Percentiles rank a stretch among this genome's conserved stretches.
These are phyloP conservation scores for Pleuronectes platessa DNA, from an alignment of 2,113 vertebrate species.

Conservation along the genomic window DNA sequence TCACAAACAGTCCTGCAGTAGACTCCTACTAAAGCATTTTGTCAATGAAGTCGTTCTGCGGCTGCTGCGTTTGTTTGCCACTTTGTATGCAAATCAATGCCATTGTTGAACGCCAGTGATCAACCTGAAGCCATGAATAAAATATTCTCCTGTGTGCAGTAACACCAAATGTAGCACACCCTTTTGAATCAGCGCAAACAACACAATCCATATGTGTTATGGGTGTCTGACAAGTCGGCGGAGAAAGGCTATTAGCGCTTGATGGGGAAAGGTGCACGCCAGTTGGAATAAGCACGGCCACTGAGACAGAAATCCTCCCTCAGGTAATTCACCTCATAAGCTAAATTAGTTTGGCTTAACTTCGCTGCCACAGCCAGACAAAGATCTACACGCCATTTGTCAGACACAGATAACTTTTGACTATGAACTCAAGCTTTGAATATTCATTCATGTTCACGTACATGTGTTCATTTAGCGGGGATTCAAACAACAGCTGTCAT, in stretches of 20 bases:
- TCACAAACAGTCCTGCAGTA: conserved; percentile 42
- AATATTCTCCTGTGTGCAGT: conserved; percentile 44
- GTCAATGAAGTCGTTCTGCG: conserved; percentile 61
- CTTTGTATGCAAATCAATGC: conserved; percentile 80
- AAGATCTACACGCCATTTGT: conserved; percentile 7
- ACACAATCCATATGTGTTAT: conserved; percentile 27
- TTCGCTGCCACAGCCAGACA: not conserved
- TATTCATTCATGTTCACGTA: not conserved
- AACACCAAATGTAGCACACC: conserved; percentile 32
- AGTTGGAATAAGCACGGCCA: conserved; percentile 18
- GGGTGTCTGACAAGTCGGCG: conserved; percentile 49
- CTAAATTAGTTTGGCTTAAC: conserved; percentile 25
- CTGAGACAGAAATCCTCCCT: conserved; percentile 3
- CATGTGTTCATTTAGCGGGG: not conserved
- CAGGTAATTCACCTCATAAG: conserved; percentile 19
- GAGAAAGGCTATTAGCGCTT: conserved; percentile 37
- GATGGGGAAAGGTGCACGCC: conserved; percentile 38
- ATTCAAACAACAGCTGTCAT: conserved; percentile 11
- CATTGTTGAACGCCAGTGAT: conserved; percentile 60
- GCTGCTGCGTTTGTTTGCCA: conserved; percentile 56
- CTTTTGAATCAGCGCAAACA: conserved; percentile 42
- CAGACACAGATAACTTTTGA: not conserved
- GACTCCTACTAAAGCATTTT: conserved; percentile 53
- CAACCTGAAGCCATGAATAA: conserved; percentile 74
- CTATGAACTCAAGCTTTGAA: not conserved